Conservation (phyloP, 2,797 vertebrate genomes). For the Coendou prehensilis region DNA sequence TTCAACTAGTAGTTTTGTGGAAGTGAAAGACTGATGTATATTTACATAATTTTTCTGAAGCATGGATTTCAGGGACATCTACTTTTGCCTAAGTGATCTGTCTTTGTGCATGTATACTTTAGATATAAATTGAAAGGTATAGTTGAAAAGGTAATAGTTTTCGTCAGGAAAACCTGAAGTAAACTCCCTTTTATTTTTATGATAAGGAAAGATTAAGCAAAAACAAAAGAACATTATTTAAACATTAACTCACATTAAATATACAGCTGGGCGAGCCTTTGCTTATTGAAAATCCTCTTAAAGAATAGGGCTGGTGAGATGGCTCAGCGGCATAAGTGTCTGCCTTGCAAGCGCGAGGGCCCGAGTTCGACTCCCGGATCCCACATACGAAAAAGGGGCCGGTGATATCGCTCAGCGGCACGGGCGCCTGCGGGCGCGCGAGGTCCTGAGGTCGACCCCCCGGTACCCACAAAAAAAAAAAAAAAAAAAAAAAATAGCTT, state of each 20-base stretch:
- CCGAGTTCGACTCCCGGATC: no score
- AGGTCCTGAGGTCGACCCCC: no score
- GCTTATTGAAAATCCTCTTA: constrained; percentile 35
- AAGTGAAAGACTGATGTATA: neutral
- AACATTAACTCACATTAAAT: constrained; percentile 64
- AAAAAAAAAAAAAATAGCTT: constrained; percentile 58
- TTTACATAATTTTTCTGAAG: constrained; percentile 39
- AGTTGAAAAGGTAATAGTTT: constrained; percentile 47
- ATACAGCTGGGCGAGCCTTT: neutral
- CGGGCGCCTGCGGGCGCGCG: no score
- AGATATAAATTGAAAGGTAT: neutral
- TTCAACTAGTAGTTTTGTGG: constrained; percentile 20
- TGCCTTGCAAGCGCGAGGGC: no score
- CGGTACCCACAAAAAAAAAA: no score
- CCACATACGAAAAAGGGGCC: no score
- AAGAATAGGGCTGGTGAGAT: no score
- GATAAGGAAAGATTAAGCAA: constrained; percentile 62
- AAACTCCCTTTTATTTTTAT: constrained; percentile 68
- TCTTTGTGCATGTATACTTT: neutral
- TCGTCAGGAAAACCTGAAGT: constrained; percentile 36
- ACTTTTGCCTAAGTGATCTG: neutral
- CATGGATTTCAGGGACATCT: neutral
- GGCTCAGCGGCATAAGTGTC: no score
- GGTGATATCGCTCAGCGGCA: no score
- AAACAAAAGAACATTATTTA: constrained; percentile 70